Percentiles rank a stretch among this genome's conserved stretches.
Evolutionary conservation across 2,797 vertebrate species (phyloP).

Genomic region (Manis javanica): DNA sequence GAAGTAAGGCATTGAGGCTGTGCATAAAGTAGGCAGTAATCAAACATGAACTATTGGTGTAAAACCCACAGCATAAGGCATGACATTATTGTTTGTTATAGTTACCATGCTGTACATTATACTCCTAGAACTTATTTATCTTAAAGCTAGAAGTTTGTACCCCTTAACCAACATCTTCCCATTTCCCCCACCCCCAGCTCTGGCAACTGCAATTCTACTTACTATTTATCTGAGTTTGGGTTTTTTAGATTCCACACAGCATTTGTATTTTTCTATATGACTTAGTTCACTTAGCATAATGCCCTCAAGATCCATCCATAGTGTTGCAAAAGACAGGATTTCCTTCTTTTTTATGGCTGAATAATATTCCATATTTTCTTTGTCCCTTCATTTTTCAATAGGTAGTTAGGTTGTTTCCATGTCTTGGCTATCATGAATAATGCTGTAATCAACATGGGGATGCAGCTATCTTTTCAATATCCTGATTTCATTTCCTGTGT

Average conservation of each 20-base stretch:
- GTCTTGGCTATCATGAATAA: background rate
- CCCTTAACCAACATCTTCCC: background rate
- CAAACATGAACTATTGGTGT: slow-evolving; percentile 5
- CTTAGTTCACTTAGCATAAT: background rate
- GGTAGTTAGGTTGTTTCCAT: background rate
- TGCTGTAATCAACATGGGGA: background rate
- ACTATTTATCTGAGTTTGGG: background rate
- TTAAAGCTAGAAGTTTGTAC: background rate
- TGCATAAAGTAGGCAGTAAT: slow-evolving; percentile 45
- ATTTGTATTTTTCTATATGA: background rate
- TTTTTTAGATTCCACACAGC: background rate
- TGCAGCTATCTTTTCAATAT: background rate
- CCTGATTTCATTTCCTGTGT: background rate
- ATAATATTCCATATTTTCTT: background rate
- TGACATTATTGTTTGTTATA: background rate
- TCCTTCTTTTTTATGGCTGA: background rate
- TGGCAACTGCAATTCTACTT: background rate
- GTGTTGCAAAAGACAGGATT: background rate
- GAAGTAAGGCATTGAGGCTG: background rate
- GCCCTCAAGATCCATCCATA: background rate
- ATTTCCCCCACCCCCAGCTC: background rate
- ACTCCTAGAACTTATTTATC: background rate
- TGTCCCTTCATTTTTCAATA: background rate
- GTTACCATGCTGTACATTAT: background rate
- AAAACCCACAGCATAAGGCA: slow-evolving; percentile 11